Conservation (phyloP, 2,888 invertebrate genomes). For the Ophioninae sp. region DNA sequence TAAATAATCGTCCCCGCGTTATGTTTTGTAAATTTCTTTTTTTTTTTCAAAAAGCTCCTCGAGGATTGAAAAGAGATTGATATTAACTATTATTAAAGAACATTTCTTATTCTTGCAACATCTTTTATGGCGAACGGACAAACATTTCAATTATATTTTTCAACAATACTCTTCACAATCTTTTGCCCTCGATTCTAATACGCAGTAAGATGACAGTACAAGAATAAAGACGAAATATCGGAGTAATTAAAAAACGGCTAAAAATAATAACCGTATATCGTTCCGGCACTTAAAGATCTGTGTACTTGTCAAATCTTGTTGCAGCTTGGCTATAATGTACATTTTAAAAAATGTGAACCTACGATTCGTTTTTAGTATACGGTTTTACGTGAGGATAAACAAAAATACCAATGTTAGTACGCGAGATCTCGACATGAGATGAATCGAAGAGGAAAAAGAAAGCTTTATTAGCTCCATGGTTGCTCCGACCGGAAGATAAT, state of each 20-base stretch:
- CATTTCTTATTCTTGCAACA: not conserved
- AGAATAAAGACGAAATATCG: not conserved
- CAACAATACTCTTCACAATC: constrained; percentile 20
- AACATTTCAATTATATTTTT: not conserved
- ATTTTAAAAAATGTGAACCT: not conserved
- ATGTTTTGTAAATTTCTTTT: not conserved
- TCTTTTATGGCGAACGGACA: not conserved
- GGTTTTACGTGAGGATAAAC: not conserved
- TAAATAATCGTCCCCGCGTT: constrained; percentile 69
- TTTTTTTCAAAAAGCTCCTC: constrained; percentile 34
- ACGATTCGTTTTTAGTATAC: not conserved
- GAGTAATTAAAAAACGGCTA: not conserved
- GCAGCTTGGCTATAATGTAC: not conserved
- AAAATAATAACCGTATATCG: not conserved
- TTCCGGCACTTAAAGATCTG: not conserved
- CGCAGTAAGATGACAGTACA: not conserved
- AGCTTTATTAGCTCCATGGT: constrained; percentile 24
- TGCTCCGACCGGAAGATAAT: constrained; percentile 48
- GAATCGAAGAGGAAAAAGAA: constrained; percentile 60
- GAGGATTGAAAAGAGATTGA: constrained; percentile 38
- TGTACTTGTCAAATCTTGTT: not conserved
- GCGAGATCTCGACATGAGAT: constrained; percentile 27
- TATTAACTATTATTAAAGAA: not conserved
- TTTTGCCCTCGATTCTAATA: not conserved
- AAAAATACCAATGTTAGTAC: not conserved